A percentile compares a stretch with the other conserved stretches of the same genome.
Conservation (phyloP, 2,888 invertebrate genomes). For the Athalia rosae region DNA sequence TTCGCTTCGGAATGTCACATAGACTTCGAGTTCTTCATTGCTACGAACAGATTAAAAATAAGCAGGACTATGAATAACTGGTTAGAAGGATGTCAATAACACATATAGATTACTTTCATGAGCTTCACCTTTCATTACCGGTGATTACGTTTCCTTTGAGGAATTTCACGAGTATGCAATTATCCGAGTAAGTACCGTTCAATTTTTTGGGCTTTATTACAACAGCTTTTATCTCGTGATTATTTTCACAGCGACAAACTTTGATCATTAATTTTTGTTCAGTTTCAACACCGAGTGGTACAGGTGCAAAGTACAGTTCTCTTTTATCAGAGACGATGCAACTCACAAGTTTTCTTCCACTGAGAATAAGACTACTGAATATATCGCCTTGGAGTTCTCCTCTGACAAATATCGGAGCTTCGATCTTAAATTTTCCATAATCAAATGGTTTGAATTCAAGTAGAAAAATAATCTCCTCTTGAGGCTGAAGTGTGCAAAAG, state of each 20-base stretch:
- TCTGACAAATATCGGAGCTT: conserved; percentile 68
- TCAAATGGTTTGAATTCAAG: conserved; percentile 61
- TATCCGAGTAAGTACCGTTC: conserved; percentile 50
- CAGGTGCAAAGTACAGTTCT: conserved; percentile 66
- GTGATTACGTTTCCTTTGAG: conserved; percentile 47
- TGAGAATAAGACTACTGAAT: conserved; percentile 68
- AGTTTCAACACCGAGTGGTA: conserved; percentile 59
- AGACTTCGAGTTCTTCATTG: conserved; percentile 49
- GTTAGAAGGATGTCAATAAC: too few relatives aligned
- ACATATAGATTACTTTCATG: too few relatives aligned
- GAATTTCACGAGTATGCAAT: conserved; percentile 54
- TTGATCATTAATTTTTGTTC: conserved; percentile 57
- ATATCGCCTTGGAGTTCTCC: conserved; percentile 60
- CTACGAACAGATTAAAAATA: conserved; percentile 9
- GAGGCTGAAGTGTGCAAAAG: conserved; percentile 57
- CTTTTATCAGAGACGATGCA: conserved; percentile 59
- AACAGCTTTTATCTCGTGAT: conserved; percentile 50
- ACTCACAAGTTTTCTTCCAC: conserved; percentile 60
- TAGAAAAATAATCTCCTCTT: conserved; percentile 58
- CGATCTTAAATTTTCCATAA: conserved; percentile 58
- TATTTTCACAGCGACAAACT: conserved; percentile 50
- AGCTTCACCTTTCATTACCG: conserved; percentile 25
- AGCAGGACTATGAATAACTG: too few relatives aligned
- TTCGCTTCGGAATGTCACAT: conserved; percentile 52
- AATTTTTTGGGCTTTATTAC: conserved; percentile 49